Base-by-base conservation (phyloP, 1,140 invertebrate species). In the Orius insidiosus region DNA sequence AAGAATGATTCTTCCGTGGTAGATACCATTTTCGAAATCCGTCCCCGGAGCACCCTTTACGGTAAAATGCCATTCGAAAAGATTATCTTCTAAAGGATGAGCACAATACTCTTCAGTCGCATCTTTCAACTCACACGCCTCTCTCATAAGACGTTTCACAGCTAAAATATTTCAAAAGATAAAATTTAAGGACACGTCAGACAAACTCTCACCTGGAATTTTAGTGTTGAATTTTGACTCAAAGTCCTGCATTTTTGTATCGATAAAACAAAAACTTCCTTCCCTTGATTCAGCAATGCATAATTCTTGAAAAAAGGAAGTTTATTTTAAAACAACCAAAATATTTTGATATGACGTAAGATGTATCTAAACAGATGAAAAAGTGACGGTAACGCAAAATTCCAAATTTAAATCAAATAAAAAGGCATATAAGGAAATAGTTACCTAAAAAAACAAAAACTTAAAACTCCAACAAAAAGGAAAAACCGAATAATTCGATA, bases 21-120 rank as follows among this genome's bases (percentile, higher is more conserved):
- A 94, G 49, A 90, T 68, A 31, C 89, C 89, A 48, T 76, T 80
- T 54, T 86, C 82, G 66, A 92, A 95, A 36, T 92, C 88, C 0
- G 84, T 80, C 3, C 80, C 82, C 30, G 72, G 71, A 18, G 88
- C 86, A 9, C 90, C 90, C 58, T 81, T 69, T 6, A 96, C 78
- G 0, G 92, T 96, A 62, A 96, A 97, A 66, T 97, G 93, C 93
- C 93, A 96, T 62, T 97, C 92, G 67, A 96, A 97, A 18, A 97
- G 63, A 67, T 96, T 96, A 57, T 95, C 89, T 61, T 96, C 88
- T 11, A 96, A 62, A 16, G 92, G 92, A 55, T 78, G 77, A 14
- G 89, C 90, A 66, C 69, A 81, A 62, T 90, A 95, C 60, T 94
- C 83, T 58, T 90, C 85, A 10, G 87, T 92, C 11, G 88, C 74